These are phyloP conservation scores for Loripinus fragilis DNA, from an alignment of 2,888 invertebrate genomes.

Conservation along the genomic window DNA sequence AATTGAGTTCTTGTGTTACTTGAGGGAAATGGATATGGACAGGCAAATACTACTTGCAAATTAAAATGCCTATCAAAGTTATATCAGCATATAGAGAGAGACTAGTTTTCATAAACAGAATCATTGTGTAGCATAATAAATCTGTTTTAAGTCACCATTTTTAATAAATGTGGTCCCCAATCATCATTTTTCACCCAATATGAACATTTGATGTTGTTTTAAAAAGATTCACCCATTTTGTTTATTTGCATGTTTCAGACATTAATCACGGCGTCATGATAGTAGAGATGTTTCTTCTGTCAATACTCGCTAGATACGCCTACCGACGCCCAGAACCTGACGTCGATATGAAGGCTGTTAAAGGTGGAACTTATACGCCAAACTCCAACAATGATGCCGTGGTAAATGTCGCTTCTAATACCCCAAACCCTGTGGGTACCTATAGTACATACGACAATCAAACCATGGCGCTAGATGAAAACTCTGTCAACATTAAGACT, in stretches of 20 bases:
- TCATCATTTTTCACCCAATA: no score
- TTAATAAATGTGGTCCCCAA: no score
- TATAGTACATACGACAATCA: slow-evolving; percentile 2
- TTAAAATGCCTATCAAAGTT: no score
- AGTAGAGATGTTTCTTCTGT: slow-evolving; percentile 48
- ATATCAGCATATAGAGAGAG: no score
- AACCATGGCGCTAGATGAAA: not conserved
- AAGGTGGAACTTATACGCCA: not conserved
- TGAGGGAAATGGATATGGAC: no score
- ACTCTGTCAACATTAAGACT: not conserved
- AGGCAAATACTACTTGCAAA: no score
- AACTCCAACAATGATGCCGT: not conserved
- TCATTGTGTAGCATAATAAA: no score
- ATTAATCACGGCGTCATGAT: slow-evolving; percentile 52
- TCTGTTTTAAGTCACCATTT: no score
- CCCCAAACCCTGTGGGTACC: not conserved
- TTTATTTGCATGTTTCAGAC: slow-evolving; percentile 34
- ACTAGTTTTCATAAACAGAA: no score
- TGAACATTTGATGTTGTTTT: no score
- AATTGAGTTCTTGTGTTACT: no score
- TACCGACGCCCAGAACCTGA: slow-evolving; percentile 32
- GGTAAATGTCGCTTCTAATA: not conserved
- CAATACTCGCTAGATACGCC: slow-evolving; percentile 53
- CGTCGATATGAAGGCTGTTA: not conserved
- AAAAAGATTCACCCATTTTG: no score